Base-by-base conservation (phyloP, 2,113 vertebrate genomes). In the Nannobrachium achirus region DNA sequence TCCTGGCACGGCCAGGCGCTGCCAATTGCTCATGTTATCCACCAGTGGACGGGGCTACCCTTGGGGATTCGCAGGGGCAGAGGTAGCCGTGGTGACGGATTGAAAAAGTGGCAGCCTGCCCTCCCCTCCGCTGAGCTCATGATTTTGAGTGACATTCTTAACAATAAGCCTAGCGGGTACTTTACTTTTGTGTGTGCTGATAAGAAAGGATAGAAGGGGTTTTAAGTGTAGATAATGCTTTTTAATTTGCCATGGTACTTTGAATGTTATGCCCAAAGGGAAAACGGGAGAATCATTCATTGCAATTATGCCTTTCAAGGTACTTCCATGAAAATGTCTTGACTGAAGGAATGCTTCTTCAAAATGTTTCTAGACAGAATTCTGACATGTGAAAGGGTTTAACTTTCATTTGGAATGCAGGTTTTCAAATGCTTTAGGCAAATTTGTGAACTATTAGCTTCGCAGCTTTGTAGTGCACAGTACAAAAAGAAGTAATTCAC, bases 1-100 rank as follows among this genome's bases (percentile, higher is more conserved):
- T 73, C 44, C 60, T 75, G 80, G 66, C 73, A 83, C 66, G 38
- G 66, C 60, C 65, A 89, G 69, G 72, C 82, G 67, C 67, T 73
- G 63, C 61, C 8, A 49, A 78, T 57, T 19, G 9, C 80, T 75
- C 38, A 41, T 73, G 63, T 71, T 76, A 63, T 63, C 70, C 75
- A 76, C 72, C 46, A 39, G 69, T 70, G 64, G 51, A 73, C 49
- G 61, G 53, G 62, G 38, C 60, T 68, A 6, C 61, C 75, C 51
- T 61, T 56, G 38, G 74, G 84, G 63, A 75, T 64, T 70, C 46
- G 59, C 53, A 40, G 69, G 71, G 72, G 73, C 61, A 81, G 61
- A n/a, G 8, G 63, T 55, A 76, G 60, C 59, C 19, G 14, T 10
- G 39, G 40, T 60, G 69, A 81, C 50, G 50, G 39, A 48, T 49